phyloP scores from a whole-genome alignment of 2,113 vertebrate genomes.

The Gnathonemus longibarbis region DNA sequence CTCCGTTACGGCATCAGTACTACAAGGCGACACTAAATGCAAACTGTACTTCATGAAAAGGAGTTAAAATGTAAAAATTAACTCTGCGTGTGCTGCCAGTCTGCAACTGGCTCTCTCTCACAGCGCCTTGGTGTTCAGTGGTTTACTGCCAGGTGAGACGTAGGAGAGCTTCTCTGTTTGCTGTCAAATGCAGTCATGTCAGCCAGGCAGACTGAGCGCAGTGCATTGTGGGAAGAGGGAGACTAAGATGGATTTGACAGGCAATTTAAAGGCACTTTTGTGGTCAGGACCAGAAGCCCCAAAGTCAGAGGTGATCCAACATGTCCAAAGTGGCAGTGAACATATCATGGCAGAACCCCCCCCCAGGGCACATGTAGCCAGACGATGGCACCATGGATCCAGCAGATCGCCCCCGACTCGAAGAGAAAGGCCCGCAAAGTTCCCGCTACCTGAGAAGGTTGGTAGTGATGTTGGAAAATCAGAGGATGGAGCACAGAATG shows the following conservation, averaged over 20 bases:
- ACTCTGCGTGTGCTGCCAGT: neutral
- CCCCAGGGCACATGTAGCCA: neutral
- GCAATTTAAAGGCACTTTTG: slow-evolving; percentile 7
- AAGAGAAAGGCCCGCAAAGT: neutral
- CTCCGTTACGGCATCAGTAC: neutral
- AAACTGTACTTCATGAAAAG: neutral
- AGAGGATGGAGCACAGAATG: slow-evolving; percentile 77
- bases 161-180: neutral
- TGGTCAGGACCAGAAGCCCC: neutral
- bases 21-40: neutral
- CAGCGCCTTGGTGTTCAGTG: neutral
- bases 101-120: neutral
- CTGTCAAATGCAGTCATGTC: neutral
- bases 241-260: neutral
- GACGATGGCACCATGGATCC: neutral
- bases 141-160: neutral
- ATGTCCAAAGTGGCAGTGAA: neutral
- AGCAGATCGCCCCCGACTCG: too few relatives aligned
- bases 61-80: neutral
- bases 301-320: neutral
- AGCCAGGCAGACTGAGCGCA: neutral
- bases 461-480: slow-evolving; percentile 31
- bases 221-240: neutral
- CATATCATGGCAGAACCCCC: neutral
- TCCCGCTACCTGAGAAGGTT: neutral